Evolutionary conservation across 2,888 invertebrate genomes (phyloP).

Genomic region (Chrysolina haemoptera): DNA sequence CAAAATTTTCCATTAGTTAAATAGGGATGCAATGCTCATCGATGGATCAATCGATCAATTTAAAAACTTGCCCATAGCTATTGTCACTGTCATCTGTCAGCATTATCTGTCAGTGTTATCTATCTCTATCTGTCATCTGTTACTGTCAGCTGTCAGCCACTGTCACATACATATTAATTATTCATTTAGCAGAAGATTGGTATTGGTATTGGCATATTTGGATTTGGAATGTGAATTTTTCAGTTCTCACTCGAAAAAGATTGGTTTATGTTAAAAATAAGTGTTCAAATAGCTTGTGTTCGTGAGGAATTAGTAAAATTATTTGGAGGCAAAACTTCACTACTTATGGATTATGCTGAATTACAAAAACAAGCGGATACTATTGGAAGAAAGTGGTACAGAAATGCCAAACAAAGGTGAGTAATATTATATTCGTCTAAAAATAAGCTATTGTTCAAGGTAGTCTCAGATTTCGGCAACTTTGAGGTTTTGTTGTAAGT

Average conservation of each 20-base stretch:
- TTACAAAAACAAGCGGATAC: constrained; percentile 50
- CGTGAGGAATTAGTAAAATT: background rate
- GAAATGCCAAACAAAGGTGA: constrained; percentile 73
- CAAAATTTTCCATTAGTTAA: no score
- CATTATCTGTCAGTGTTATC: background rate
- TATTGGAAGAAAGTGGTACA: constrained; percentile 71
- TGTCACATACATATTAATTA: no score
- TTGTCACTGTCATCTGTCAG: background rate
- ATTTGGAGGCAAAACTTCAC: background rate
- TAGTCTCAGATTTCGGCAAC: no score
- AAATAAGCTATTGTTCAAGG: background rate
- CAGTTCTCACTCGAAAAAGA: no score
- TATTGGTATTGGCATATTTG: background rate
- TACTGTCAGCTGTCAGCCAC: no score
- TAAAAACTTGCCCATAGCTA: no score
- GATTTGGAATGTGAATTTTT: background rate
- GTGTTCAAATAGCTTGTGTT: background rate
- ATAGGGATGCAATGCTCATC: no score
- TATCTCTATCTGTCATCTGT: no score
- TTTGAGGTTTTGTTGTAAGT: no score
- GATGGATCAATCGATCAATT: no score
- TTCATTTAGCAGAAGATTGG: no score
- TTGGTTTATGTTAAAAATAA: no score
- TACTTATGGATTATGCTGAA: constrained; percentile 49
- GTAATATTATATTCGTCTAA: constrained; percentile 46